A percentile compares a stretch with the other conserved stretches of the same genome.
These are phyloP conservation scores for Exephanes ischioxanthus DNA, from an alignment of 2,888 invertebrate species.

Conservation along the genomic window DNA sequence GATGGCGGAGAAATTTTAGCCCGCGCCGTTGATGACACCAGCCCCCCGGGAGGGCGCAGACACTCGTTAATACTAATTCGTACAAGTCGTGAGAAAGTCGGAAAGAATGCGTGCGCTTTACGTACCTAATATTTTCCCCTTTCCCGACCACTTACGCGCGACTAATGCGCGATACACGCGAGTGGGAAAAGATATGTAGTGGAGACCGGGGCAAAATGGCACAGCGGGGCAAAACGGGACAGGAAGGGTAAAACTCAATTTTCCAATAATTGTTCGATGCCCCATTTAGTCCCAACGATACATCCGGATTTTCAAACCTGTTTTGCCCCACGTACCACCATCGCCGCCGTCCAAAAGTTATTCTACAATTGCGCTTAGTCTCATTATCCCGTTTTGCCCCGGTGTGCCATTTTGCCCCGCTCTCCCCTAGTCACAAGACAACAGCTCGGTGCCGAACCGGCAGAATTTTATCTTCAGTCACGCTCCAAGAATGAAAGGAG, in stretches of 20 bases:
- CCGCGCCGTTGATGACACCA: not conserved
- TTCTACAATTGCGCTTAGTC: too few relatives aligned
- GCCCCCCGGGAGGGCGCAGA: not conserved
- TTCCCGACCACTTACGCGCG: slow-evolving; percentile 17
- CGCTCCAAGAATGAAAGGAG: not conserved
- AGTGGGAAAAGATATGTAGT: slow-evolving; percentile 11
- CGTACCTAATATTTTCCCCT: slow-evolving; percentile 16
- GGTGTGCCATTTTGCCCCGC: too few relatives aligned
- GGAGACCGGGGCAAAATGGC: too few relatives aligned
- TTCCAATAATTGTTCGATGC: too few relatives aligned
- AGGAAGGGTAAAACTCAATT: too few relatives aligned
- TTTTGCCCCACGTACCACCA: too few relatives aligned
- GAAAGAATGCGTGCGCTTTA: slow-evolving; percentile 27
- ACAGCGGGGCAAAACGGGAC: too few relatives aligned
- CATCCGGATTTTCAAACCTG: too few relatives aligned
- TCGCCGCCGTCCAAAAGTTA: too few relatives aligned
- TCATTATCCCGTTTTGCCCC: too few relatives aligned
- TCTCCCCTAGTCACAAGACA: not conserved
- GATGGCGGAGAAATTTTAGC: not conserved
- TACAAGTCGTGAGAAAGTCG: slow-evolving; percentile 30
- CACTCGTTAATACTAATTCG: slow-evolving; percentile 21
- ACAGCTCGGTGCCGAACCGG: not conserved
- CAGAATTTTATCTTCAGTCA: slow-evolving; percentile 1
- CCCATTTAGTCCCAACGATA: too few relatives aligned
- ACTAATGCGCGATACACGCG: slow-evolving; percentile 13